phyloP scores from a whole-genome alignment of 2,113 vertebrate species.

The Hyla sarda region DNA sequence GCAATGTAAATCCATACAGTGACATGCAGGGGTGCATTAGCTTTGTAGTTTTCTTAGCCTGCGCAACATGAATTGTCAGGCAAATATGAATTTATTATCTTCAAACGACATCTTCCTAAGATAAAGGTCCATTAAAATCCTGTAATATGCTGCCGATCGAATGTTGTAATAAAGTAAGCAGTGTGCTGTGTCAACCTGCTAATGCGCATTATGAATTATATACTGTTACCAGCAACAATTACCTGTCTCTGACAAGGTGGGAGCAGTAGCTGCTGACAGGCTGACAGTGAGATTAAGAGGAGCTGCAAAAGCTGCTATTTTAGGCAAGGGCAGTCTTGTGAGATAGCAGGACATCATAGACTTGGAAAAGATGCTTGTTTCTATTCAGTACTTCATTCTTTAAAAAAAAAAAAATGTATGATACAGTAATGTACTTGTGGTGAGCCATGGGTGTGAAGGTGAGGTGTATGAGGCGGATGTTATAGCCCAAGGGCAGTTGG shows the following conservation, averaged over 20 bases:
- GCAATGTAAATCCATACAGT: slow-evolving; percentile 27
- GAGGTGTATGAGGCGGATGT: too few relatives aligned
- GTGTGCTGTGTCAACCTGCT: slow-evolving; percentile 10
- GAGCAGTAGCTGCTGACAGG: not conserved
- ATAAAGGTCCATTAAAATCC: slow-evolving; percentile 26
- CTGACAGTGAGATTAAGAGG: slow-evolving; percentile 5
- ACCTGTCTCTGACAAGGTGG: slow-evolving; percentile 12
- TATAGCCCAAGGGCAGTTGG: too few relatives aligned
- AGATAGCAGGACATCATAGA: slow-evolving; percentile 13
- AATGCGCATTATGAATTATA: slow-evolving; percentile 27
- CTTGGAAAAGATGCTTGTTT: not conserved
- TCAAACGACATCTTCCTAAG: slow-evolving; percentile 43
- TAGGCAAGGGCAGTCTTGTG: not conserved
- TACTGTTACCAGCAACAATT: slow-evolving; percentile 20
- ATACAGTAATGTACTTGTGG: too few relatives aligned
- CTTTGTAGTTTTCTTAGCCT: slow-evolving; percentile 36
- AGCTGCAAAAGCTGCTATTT: slow-evolving; percentile 21
- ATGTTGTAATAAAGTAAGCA: slow-evolving; percentile 30
- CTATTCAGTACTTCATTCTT: not conserved
- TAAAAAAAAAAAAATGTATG: too few relatives aligned
- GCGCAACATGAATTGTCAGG: slow-evolving; percentile 8
- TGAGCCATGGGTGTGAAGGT: too few relatives aligned
- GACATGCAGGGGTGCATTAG: not conserved
- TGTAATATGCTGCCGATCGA: slow-evolving; percentile 38
- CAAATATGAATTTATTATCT: slow-evolving; percentile 37